Conservation (phyloP, 1,140 invertebrate species). For the Diuraphis noxia region DNA sequence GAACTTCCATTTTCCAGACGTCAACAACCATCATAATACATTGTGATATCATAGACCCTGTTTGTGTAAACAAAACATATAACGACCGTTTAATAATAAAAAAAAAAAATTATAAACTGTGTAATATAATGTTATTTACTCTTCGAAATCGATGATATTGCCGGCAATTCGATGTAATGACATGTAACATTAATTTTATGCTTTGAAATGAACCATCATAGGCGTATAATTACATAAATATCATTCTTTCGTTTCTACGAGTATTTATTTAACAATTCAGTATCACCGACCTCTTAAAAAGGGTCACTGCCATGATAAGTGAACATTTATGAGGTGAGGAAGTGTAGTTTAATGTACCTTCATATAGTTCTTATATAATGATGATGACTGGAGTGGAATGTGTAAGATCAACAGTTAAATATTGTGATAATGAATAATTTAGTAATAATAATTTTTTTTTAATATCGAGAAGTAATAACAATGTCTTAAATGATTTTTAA, state of each 20-base stretch:
- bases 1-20: not conserved
- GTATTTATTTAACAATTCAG: not conserved
- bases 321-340: not conserved
- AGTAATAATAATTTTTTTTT: no score
- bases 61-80: not conserved
- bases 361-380: not conserved
- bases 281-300: not conserved
- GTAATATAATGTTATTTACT: not conserved
- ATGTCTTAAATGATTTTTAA: no score
- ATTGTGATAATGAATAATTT: no score
- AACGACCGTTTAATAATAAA: not conserved
- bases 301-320: not conserved
- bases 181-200: not conserved
- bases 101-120: not conserved
- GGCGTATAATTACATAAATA: not conserved
- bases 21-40: not conserved
- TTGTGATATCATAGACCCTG: not conserved
- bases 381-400: not conserved
- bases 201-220: not conserved
- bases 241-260: not conserved
- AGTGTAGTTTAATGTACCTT: not conserved
- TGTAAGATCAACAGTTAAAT: not conserved
- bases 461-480: no score
- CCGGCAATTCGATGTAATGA: not conserved
- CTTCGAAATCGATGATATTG: no score